These are phyloP conservation scores for Zosterops borbonicus DNA, from an alignment of 2,113 vertebrate genomes.

Conservation along the genomic window DNA sequence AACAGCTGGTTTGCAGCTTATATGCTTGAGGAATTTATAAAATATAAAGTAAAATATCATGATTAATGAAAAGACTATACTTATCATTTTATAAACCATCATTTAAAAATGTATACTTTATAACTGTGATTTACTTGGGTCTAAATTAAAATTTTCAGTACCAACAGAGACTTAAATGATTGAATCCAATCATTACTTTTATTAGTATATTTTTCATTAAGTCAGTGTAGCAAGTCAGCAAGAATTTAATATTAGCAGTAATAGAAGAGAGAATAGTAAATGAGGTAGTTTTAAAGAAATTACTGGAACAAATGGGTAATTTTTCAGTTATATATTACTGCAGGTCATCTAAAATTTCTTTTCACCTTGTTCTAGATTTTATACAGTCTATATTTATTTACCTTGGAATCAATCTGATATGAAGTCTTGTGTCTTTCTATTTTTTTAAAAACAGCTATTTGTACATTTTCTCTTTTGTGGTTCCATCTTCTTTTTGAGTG, in stretches of 20 bases:
- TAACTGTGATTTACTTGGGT: background rate
- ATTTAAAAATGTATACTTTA: background rate
- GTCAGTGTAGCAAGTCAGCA: background rate
- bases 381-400: background rate
- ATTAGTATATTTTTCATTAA: conserved; percentile 6
- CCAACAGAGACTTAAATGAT: background rate
- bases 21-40: background rate
- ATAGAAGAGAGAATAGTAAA: background rate
- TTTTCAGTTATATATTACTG: background rate
- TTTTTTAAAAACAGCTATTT: background rate
- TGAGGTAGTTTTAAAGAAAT: background rate
- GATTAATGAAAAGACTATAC: background rate
- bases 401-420: background rate
- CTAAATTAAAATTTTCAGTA: conserved; percentile 9
- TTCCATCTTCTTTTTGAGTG: background rate
- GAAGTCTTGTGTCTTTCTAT: background rate
- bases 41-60: background rate
- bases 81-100: background rate
- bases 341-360: background rate
- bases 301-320: background rate
- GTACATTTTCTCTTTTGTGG: background rate
- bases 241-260: background rate
- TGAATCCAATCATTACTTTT: background rate
- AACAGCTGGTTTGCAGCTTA: background rate
- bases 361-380: background rate